Evolutionary conservation across 2,113 vertebrate species (phyloP).

Genomic region (Stigmatopora argus): DNA sequence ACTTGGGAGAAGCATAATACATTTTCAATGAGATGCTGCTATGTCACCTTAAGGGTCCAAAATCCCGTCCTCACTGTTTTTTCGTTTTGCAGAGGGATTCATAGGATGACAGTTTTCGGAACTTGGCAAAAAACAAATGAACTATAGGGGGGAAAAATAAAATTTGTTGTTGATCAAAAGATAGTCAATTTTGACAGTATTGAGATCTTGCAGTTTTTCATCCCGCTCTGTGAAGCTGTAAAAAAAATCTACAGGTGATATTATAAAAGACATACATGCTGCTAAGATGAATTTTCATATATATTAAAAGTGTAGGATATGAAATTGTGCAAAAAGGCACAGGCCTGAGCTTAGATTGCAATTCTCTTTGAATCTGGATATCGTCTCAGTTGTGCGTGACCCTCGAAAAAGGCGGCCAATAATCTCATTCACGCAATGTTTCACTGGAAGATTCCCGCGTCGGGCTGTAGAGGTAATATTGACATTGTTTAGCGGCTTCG

Average conservation of each 20-base stretch:
- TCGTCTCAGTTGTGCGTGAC: conserved; percentile 51
- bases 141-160: conserved; percentile 4
- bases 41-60: conserved; percentile 70
- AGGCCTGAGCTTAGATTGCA: conserved; percentile 74
- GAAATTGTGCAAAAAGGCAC: conserved; percentile 72
- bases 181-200: conserved; percentile 22
- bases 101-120: conserved; percentile 61
- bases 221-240: conserved; percentile 45
- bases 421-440: conserved; percentile 60
- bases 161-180: conserved; percentile 18
- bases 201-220: conserved; percentile 20
- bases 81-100: conserved; percentile 63
- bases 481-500: conserved; percentile 59
- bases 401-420: conserved; percentile 59
- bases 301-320: conserved; percentile 92
- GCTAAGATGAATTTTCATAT: conserved; percentile 95
- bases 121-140: conserved; percentile 12
- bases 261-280: conserved; percentile 84
- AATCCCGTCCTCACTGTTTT: conserved; percentile 75
- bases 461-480: conserved; percentile 57
- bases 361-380: conserved; percentile 66
- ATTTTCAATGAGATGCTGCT: conserved; percentile 96
- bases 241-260: conserved; percentile 66
- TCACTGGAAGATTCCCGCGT: conserved; percentile 40
- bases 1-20: conserved; percentile 98